Evolutionary conservation across 2,113 vertebrate species (phyloP), one percentile per base, ranked within the genome.

Genomic region (Thomomys bottae): DNA sequence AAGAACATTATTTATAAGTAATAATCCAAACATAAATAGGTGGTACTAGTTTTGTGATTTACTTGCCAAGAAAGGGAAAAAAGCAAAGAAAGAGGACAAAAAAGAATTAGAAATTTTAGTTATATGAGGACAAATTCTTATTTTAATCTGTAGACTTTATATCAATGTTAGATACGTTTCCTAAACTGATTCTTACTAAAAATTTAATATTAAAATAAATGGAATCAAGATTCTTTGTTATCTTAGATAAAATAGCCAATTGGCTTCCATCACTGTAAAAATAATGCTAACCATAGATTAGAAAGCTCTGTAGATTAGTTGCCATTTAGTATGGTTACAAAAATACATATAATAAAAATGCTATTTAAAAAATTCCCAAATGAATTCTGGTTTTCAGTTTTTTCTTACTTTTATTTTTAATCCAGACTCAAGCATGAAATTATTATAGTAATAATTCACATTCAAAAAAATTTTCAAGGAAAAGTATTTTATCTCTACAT

Each of bases 11-110:
- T 67, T 80, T 70, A 45, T 78, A 78, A 94, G 81, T 6, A 87
- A 28, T 4, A 49, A 8, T 8, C 68, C 6, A 70, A 59, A 67
- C 32, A 68, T 81, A 26, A 93, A 61, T 63, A 84, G 9, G 18
- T 80, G 72, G 8, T 70, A 15, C 6, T 11, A 72, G 9, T 30
- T 68, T 85, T 23, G 0, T 70, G 72, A 87, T 83, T 88, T 71
- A 30, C 38, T 26, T 40, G 59, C 12, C 30, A 89, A 67, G 20
- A 4, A 92, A 89, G 12, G 91, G 28, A 14, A 10, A 20, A 89
- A 85, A 91, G 64, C 17, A 30, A 89, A 67, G 20, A 4, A 90
- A 90, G 12, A 92, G 28, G 23, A 10, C 24, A 89, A 85, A 91
- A 91, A 61, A 61, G 20, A 61, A 71, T 70, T 28, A 85, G 9